These are phyloP conservation scores for Gorsachius goisagi DNA, from an alignment of 2,113 vertebrate genomes.

Conservation along the genomic window DNA sequence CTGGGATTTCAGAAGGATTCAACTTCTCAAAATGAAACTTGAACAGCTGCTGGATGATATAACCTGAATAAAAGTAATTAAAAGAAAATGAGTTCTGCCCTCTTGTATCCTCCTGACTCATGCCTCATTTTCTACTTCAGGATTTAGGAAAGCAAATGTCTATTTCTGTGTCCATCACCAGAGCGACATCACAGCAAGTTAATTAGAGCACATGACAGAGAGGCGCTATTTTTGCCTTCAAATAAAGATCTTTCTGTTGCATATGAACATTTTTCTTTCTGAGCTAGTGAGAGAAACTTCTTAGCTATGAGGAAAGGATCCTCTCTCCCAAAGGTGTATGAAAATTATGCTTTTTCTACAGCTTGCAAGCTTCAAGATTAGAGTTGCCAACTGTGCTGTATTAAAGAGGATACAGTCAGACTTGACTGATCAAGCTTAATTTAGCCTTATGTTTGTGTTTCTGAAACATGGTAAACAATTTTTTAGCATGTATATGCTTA, in stretches of 20 bases:
- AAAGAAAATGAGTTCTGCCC: conserved; percentile 63
- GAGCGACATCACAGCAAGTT: conserved; percentile 58
- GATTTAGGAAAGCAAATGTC: conserved; percentile 60
- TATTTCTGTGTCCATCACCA: conserved; percentile 63
- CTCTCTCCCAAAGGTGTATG: conserved; percentile 38
- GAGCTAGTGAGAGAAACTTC: background rate
- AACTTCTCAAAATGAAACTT: conserved; percentile 17
- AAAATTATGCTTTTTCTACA: conserved; percentile 45
- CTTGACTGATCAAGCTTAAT: conserved; percentile 57
- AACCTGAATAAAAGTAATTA: conserved; percentile 67
- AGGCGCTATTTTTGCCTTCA: conserved; percentile 59
- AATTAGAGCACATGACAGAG: conserved; percentile 60
- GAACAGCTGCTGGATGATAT: conserved; percentile 49
- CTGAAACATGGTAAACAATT: conserved; percentile 56
- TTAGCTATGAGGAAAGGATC: conserved; percentile 5
- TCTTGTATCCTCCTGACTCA: conserved; percentile 61
- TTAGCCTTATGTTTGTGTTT: conserved; percentile 56
- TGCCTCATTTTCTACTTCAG: conserved; percentile 56
- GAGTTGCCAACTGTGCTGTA: background rate
- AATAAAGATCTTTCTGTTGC: conserved; percentile 38
- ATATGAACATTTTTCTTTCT: conserved; percentile 50
- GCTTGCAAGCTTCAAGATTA: conserved; percentile 14
- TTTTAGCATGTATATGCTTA: conserved; percentile 46
- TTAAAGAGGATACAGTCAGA: conserved; percentile 56
- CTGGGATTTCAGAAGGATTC: conserved; percentile 26